These are phyloP conservation scores for Takifugu rubripes DNA, from an alignment of 2,797 vertebrate species.

Conservation along the genomic window DNA sequence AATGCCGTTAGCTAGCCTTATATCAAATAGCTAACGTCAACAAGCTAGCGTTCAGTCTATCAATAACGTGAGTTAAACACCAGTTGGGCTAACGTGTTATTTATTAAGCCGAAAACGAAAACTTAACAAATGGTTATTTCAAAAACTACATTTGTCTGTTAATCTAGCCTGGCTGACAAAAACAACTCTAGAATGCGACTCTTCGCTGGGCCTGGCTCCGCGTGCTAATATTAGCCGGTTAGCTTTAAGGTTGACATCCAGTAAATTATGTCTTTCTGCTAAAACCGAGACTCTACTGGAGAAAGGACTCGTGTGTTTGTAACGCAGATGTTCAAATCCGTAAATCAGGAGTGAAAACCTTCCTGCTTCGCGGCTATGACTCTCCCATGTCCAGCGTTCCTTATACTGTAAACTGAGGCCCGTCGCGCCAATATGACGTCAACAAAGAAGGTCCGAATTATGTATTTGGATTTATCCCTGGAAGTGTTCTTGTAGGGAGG, in stretches of 20 bases:
- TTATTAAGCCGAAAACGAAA: too few species aligned
- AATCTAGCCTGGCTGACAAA: slow-evolving; percentile 15
- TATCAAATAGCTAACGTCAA: slow-evolving; percentile 12
- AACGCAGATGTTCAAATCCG: background rate
- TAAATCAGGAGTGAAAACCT: background rate
- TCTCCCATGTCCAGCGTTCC: slow-evolving; percentile 36
- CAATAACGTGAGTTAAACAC: too few species aligned
- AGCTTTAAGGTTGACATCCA: slow-evolving; percentile 5
- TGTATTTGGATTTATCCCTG: too few species aligned
- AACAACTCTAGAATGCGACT: slow-evolving; percentile 19
- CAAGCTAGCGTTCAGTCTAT: background rate
- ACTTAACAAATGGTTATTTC: too few species aligned
- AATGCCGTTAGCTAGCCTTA: slow-evolving; percentile 14
- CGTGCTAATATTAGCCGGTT: slow-evolving; percentile 37
- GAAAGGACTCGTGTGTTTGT: background rate
- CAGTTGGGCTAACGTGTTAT: too few species aligned
- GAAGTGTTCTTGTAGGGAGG: too few species aligned
- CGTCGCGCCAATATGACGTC: slow-evolving; percentile 54
- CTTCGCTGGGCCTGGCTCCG: slow-evolving; percentile 36
- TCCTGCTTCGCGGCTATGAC: slow-evolving; percentile 8
- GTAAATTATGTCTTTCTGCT: background rate
- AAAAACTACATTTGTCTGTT: background rate
- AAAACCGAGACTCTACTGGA: background rate
- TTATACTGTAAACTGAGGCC: slow-evolving; percentile 33
- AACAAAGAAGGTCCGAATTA: background rate